A percentile compares a stretch with the other conserved stretches of the same genome.
phyloP scores from a whole-genome alignment of 2,797 vertebrate species.

The Takifugu ocellatus region DNA sequence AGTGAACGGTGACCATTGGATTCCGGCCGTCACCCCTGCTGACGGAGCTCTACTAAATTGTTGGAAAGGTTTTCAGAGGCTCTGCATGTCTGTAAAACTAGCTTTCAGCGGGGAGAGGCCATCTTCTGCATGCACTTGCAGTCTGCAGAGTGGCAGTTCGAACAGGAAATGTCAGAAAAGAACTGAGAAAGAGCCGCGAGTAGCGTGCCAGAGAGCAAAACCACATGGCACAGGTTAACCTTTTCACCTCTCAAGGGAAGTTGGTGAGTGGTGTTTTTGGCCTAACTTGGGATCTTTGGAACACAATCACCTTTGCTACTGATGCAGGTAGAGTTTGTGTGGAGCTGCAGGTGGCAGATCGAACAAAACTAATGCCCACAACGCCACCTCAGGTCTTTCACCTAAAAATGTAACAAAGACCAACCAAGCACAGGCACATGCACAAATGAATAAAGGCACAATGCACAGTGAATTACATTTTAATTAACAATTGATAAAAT shows the following conservation, averaged over 20 bases:
- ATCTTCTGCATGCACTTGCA: background rate
- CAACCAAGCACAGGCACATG: too few species aligned
- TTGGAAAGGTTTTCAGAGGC: background rate
- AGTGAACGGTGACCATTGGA: constrained; percentile 4
- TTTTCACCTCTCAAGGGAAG: constrained; percentile 73
- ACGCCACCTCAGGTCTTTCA: too few species aligned
- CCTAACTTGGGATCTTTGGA: constrained; percentile 16
- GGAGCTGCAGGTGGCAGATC: too few species aligned
- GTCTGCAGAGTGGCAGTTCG: constrained; percentile 20
- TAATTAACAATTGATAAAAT: too few species aligned
- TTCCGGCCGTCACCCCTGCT: constrained; percentile 10
- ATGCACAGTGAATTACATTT: too few species aligned
- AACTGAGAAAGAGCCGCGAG: constrained; percentile 64
- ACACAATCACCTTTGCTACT: background rate
- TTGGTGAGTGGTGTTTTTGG: constrained; percentile 17
- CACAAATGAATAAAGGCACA: too few species aligned
- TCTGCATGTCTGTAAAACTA: background rate
- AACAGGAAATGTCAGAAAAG: constrained; percentile 71
- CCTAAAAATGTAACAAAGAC: too few species aligned
- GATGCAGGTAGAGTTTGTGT: too few species aligned
- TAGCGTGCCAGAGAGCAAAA: constrained; percentile 64
- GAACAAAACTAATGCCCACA: too few species aligned
- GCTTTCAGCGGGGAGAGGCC: background rate
- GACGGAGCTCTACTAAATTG: constrained; percentile 25
- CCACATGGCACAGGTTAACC: constrained; percentile 73